These are phyloP conservation scores for Lepus timidus DNA, from an alignment of 2,113 vertebrate genomes.

Conservation along the genomic window DNA sequence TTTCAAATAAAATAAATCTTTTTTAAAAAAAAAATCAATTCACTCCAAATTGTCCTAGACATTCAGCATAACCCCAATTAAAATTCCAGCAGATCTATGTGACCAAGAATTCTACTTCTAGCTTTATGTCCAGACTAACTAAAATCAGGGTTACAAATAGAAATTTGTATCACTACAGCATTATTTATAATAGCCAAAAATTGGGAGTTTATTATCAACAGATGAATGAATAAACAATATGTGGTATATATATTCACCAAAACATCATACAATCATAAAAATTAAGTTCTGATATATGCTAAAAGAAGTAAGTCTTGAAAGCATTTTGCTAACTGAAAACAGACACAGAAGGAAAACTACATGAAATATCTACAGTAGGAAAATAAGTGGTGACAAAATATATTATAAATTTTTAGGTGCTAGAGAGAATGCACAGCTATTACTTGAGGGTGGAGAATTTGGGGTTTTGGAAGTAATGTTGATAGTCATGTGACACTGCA, in stretches of 20 bases:
- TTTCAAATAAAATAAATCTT: no score
- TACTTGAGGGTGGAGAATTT: neutral
- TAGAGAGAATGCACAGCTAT: neutral
- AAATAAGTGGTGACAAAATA: conserved; percentile 7
- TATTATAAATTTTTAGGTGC: neutral
- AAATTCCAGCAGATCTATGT: neutral
- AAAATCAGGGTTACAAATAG: neutral
- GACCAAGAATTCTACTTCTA: neutral
- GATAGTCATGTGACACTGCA: neutral
- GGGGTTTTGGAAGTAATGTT: neutral
- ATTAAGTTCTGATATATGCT: neutral
- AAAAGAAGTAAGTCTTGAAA: conserved; percentile 30
- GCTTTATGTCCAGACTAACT: neutral
- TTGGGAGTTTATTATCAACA: neutral
- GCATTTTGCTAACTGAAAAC: neutral
- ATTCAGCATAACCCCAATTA: neutral
- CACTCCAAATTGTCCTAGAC: conserved; percentile 24
- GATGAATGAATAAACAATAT: neutral
- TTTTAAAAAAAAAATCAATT: neutral
- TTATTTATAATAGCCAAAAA: conserved; percentile 12
- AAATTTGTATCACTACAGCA: neutral
- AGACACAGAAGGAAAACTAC: conserved; percentile 22
- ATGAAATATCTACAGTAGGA: neutral
- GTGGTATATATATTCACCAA: neutral
- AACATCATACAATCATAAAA: conserved; percentile 6